A percentile compares a stretch with the other conserved stretches of the same genome.
These are phyloP conservation scores for Bradypodion pumilum DNA, from an alignment of 2,797 vertebrate genomes.

Conservation along the genomic window DNA sequence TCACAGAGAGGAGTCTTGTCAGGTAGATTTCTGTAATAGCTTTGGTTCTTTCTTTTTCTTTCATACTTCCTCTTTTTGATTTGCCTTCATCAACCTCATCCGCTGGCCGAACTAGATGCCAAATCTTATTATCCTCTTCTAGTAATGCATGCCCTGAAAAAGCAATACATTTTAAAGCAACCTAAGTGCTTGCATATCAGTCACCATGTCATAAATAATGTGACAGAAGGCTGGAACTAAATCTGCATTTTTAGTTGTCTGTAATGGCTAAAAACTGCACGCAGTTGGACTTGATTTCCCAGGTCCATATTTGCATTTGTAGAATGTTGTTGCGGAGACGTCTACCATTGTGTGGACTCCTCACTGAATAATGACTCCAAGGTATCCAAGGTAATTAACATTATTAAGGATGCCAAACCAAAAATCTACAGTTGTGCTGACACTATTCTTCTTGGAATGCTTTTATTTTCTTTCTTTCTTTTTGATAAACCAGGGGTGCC, in stretches of 20 bases:
- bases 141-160: slow-evolving; percentile 86
- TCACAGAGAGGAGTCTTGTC: slow-evolving; percentile 95
- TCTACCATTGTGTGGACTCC: too few species aligned
- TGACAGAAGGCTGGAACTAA: neutral
- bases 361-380: too few species aligned
- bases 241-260: slow-evolving; percentile 14
- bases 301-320: too few species aligned
- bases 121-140: slow-evolving; percentile 95
- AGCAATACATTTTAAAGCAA: slow-evolving; percentile 18
- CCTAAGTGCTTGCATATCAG: neutral
- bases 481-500: too few species aligned
- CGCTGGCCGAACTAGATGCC: slow-evolving; percentile 91
- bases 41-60: slow-evolving; percentile 98
- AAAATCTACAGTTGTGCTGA: neutral
- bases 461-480: too few species aligned
- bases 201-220: neutral
- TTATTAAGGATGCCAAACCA: neutral
- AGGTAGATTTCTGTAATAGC: slow-evolving; percentile 99
- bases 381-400: too few species aligned
- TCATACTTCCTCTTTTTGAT: slow-evolving; percentile 94
- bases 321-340: too few species aligned
- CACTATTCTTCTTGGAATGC: neutral
- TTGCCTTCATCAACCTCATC: slow-evolving; percentile 96
- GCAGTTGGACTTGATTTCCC: too few species aligned
- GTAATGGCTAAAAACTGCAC: too few species aligned